These are phyloP conservation scores for Diachasmimorpha longicaudata DNA, from an alignment of 1,140 invertebrate genomes.

Conservation along the genomic window DNA sequence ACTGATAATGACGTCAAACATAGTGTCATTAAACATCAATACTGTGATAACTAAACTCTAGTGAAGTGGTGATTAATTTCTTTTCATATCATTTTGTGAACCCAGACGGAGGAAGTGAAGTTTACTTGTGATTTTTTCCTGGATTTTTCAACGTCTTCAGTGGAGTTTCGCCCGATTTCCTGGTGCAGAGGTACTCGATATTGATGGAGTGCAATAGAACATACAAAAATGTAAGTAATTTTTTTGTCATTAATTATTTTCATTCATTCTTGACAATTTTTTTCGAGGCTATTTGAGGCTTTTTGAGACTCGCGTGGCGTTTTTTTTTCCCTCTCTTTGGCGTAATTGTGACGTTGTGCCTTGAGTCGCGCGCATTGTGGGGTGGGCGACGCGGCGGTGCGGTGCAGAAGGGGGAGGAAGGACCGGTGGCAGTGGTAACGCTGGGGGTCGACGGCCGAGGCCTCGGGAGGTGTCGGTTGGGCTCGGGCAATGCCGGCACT, in stretches of 20 bases:
- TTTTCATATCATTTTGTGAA: neutral
- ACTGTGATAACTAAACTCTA: neutral
- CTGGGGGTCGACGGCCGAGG: constrained; percentile 53
- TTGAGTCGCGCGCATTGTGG: neutral
- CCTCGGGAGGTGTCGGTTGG: constrained; percentile 43
- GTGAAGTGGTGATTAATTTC: neutral
- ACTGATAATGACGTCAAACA: neutral
- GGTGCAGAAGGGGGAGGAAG: neutral
- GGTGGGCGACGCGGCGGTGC: constrained; percentile 1
- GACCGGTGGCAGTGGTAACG: constrained; percentile 38
- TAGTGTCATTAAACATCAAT: neutral
- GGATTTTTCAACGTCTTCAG: neutral
- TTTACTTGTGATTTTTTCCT: neutral
- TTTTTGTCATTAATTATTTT: neutral
- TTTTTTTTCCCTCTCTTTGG: neutral
- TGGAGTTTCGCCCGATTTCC: neutral
- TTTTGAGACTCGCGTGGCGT: neutral
- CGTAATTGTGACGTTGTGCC: constrained; percentile 5
- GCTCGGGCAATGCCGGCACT: constrained; percentile 58
- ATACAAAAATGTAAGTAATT: constrained; percentile 60
- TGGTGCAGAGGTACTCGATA: constrained; percentile 25
- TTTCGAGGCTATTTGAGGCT: neutral
- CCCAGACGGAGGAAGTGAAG: neutral
- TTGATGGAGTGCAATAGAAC: constrained; percentile 62
- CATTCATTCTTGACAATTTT: neutral